Conservation (phyloP, 2,797 vertebrate species). For the Molothrus ater region DNA sequence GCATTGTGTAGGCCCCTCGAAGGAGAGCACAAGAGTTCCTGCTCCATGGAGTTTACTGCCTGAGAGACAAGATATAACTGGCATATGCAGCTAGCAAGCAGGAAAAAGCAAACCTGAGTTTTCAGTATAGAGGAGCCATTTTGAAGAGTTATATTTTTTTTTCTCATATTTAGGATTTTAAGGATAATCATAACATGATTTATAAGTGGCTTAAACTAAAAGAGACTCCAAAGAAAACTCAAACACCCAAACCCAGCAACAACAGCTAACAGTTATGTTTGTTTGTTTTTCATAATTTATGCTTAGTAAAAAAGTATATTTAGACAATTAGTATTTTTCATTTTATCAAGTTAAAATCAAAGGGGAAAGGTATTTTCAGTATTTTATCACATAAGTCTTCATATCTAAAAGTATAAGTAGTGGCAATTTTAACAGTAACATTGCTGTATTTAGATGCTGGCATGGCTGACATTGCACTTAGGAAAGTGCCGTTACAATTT, state of each 20-base stretch:
- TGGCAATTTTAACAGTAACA: neutral
- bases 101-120: neutral
- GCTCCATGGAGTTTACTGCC: neutral
- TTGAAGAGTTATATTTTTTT: neutral
- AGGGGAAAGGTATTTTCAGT: neutral
- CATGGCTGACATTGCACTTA: neutral
- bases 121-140: neutral
- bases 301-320: neutral
- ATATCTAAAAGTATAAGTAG: neutral
- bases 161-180: neutral
- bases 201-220: neutral
- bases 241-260: rapidly evolving
- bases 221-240: too few species aligned
- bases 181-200: neutral
- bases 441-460: neutral
- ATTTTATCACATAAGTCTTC: neutral
- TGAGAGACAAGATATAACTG: neutral
- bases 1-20: neutral
- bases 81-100: neutral
- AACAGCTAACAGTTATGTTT: neutral
- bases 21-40: neutral
- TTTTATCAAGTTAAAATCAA: neutral
- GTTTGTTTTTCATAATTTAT: neutral
- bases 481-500: neutral
- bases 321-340: neutral